Base-by-base conservation (phyloP, 2,113 vertebrate genomes). In the Micromys minutus region DNA sequence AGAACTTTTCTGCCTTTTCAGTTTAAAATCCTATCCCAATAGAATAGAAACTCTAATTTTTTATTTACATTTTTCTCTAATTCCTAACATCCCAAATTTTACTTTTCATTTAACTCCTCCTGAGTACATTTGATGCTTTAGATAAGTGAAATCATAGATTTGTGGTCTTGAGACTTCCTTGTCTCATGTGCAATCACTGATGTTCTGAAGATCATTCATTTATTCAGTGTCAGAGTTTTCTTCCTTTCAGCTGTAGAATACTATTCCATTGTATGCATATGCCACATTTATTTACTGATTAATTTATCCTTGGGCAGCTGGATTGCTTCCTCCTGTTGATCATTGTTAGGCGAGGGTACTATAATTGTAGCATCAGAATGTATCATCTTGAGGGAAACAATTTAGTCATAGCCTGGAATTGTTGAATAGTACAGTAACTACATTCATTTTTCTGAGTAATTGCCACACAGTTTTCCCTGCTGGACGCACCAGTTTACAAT, bases 391-490 rank as follows among this genome's bases (percentile, higher is more conserved):
- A 87, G 63, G 42, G 42, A 72, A 39, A 42, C 19, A 72, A 42
- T 89, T 71, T 26, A 57, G 24, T 45, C 16, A 4, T 10, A 72
- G 81, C 50, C 34, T 84, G 21, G 13, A 87, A 81, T 89, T 89
- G 15, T 21, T 42, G 15, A 36, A 26, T 52, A 17, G 11, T 63
- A 50, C 45, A 26, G 11, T 77, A 91, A 81, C 22, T 36, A 42
- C 72, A 84, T 91, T 69, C 71, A n/a, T 12, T 65, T n/a, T 93
- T 95, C 90, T 88, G 17, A 95, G 77, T 67, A 76, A 81, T 4
- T 21, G 11, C 5, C 52, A 77, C 45, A 17, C 39, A 90, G 7
- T 84, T 90, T 92, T 61, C 42, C 19, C 36, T 42, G 34, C 52
- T 52, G 57, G 34, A 19, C 76, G 9, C 0, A 22, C 22, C 36